A percentile compares a stretch with the other conserved stretches of the same genome.
These are phyloP conservation scores for Characodon lateralis DNA, from an alignment of 2,797 vertebrate species.

Conservation along the genomic window DNA sequence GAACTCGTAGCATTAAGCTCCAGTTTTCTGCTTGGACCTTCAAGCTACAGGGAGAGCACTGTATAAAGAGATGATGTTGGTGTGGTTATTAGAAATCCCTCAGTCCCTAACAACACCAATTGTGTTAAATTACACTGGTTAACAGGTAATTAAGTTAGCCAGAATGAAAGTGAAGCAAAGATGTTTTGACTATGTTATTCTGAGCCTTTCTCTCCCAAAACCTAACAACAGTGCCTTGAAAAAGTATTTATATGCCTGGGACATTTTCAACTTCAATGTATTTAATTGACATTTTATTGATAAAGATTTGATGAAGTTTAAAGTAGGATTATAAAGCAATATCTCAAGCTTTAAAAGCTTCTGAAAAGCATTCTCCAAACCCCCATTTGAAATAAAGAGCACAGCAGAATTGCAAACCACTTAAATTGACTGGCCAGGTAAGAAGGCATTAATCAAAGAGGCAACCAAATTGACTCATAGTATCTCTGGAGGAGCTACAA, in stretches of 20 bases:
- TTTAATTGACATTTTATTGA: neutral
- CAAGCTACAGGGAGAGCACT: slow-evolving; percentile 26
- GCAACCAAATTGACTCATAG: neutral
- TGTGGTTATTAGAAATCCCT: slow-evolving; percentile 46
- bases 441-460: neutral
- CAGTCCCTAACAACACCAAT: slow-evolving; percentile 19
- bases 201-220: neutral
- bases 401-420: neutral
- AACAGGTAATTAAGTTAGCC: neutral
- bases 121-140: slow-evolving; percentile 1
- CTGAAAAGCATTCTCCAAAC: neutral
- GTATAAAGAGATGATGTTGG: slow-evolving; percentile 39
- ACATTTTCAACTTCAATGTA: neutral
- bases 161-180: neutral
- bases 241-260: neutral
- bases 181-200: neutral
- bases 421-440: neutral
- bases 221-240: neutral
- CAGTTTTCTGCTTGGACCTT: slow-evolving; percentile 45
- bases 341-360: neutral
- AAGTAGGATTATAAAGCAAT: neutral
- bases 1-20: slow-evolving; percentile 53
- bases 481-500: neutral
- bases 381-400: neutral
- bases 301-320: neutral